Evolutionary conservation across 2,888 invertebrate species (phyloP), one percentile per base, ranked within the genome.

Genomic region (Trichogramma dendrolimi): DNA sequence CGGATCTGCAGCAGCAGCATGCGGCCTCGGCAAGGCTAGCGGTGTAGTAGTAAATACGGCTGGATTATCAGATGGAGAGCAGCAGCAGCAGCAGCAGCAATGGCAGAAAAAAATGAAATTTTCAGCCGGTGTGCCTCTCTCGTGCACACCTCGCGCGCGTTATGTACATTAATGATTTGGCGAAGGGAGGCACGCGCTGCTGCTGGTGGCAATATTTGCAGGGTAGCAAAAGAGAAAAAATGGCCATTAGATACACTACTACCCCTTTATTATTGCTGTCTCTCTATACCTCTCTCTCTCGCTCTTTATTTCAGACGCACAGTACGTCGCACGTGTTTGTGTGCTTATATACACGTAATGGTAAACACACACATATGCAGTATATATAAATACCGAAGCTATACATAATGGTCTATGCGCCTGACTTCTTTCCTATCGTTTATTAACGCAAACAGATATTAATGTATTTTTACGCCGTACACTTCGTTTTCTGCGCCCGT

Each of bases 391-490:
- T 57, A 49, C 61, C 58, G 52, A 58, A 59, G 55, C 47, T 60
- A 55, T 65, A 64, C 75, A 71, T 68, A 71, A 72, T 73, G 70
- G 65, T 27, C 27, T 27, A 27, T 27, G 27, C 27, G 27, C 27
- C 27, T 2, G 3, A 27, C 69, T 67, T 69, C 69, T 69, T 68
- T 71, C 75, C 77, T 78, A 78, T 78, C 78, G 77, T 79, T 78
- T 76, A 78, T 79, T 79, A 77, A 73, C 73, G 72, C 78, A 79
- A 79, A 79, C 76, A 76, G 77, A 79, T 79, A 79, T 79, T 79
- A 79, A 79, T 79, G 79, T 78, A 78, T 79, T 79, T 79, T 79
- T 77, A 75, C 77, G 76, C 73, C 73, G 63, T 50, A 27, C 38
- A 39, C 42, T 6, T 68, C 68, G 64, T 67, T 66, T 69, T 65